Percentiles rank a stretch among this genome's conserved stretches.
phyloP scores from a whole-genome alignment of 2,113 vertebrate genomes.

The Corythaixoides concolor region DNA sequence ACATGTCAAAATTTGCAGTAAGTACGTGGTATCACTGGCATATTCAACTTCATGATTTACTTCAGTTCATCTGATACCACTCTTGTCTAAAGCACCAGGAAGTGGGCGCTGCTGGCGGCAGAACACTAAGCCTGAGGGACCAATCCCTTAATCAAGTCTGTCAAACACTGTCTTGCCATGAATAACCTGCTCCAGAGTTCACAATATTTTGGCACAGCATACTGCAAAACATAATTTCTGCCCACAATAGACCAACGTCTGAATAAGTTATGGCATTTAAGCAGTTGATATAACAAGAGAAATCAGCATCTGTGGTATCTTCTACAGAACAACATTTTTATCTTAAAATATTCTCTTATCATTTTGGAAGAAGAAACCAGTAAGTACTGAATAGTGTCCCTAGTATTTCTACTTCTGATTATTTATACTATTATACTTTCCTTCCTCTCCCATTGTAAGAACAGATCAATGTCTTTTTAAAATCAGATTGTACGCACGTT shows the following conservation, averaged over 20 bases:
- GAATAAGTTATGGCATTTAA: background rate
- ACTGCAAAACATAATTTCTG: background rate
- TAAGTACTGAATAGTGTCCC: background rate
- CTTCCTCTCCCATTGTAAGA: background rate
- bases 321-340: background rate
- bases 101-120: background rate
- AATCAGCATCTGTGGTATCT: background rate
- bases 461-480: background rate
- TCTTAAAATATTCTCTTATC: background rate
- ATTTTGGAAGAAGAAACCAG: background rate
- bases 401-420: background rate
- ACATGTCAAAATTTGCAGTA: background rate
- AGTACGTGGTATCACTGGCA: background rate
- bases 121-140: background rate
- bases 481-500: background rate
- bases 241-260: background rate
- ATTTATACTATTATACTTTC: background rate
- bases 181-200: background rate
- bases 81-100: background rate
- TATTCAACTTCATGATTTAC: background rate
- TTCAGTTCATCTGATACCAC: background rate
- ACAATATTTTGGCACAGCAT: background rate
- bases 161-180: background rate
- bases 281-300: background rate
- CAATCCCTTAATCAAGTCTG: background rate